Conservation (phyloP, 1,140 invertebrate genomes). For the Hestina assimilis region DNA sequence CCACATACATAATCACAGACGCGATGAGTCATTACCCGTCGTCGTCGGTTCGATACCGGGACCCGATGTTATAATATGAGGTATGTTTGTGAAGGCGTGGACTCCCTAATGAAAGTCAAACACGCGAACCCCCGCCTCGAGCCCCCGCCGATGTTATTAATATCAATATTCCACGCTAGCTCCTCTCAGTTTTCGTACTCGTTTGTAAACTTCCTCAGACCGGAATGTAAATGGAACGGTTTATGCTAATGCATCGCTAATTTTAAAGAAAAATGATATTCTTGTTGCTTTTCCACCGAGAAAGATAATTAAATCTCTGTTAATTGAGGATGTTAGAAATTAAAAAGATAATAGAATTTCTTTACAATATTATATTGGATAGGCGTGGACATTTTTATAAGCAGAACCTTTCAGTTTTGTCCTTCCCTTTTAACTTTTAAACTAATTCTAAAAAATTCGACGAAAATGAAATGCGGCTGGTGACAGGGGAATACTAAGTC, state of each 20-base stretch:
- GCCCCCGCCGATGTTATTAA: constrained; percentile 14
- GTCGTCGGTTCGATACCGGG: constrained; percentile 8
- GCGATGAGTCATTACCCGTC: constrained; percentile 38
- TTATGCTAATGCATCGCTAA: constrained; percentile 6
- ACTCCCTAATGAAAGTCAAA: constrained; percentile 64
- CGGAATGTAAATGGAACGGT: background rate
- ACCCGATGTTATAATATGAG: constrained; percentile 45
- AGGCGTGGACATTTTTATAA: no score
- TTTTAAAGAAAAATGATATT: background rate
- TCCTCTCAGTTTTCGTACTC: constrained; percentile 19
- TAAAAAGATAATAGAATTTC: no score
- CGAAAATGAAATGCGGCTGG: no score
- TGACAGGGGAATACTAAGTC: no score
- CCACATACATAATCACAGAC: constrained; percentile 4
- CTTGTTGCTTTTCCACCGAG: background rate
- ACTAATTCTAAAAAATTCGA: no score
- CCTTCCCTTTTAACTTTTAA: no score
- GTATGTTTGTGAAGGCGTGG: constrained; percentile 54
- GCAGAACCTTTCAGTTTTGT: no score
- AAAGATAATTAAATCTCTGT: no score
- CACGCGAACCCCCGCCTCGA: constrained; percentile 56
- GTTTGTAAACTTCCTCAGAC: constrained; percentile 23
- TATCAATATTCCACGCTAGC: constrained; percentile 11
- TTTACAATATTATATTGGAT: no score
- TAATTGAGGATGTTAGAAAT: no score